Conservation (phyloP, 2,113 vertebrate genomes). For the Numida meleagris region DNA sequence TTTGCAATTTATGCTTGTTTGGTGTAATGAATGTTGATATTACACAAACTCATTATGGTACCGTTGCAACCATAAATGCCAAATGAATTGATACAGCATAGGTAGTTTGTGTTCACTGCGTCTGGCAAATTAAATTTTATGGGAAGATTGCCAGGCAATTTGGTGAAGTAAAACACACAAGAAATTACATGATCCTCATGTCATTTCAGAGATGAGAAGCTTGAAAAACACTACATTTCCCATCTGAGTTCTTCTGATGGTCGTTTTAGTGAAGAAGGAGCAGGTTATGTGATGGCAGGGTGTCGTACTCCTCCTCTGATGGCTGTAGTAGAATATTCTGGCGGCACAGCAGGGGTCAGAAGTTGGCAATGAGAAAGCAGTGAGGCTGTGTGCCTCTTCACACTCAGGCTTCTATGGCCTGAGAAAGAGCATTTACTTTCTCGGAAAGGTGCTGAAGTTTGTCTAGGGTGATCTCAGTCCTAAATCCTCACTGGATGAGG, state of each 20-base stretch:
- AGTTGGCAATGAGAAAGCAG: neutral
- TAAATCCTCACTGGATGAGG: neutral
- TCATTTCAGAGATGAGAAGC: neutral
- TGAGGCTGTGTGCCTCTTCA: neutral
- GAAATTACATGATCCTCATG: neutral
- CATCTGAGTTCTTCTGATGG: neutral
- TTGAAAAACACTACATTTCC: neutral
- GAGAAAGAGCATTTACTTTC: neutral
- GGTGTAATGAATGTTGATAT: conserved; percentile 19
- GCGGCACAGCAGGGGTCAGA: neutral
- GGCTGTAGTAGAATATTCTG: neutral
- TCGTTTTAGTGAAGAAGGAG: neutral
- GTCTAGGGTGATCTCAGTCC: neutral
- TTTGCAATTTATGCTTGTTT: conserved; percentile 33
- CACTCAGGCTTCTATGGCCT: neutral
- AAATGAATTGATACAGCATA: neutral
- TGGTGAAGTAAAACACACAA: neutral
- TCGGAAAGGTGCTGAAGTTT: neutral
- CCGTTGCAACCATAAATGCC: neutral
- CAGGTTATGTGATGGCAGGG: neutral
- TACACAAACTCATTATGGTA: neutral
- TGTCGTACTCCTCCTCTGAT: neutral
- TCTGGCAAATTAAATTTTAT: conserved; percentile 17
- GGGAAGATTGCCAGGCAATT: neutral
- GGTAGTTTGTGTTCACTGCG: conserved; percentile 8